Base-by-base conservation (phyloP, 2,888 invertebrate species). In the Cremastinae sp. region DNA sequence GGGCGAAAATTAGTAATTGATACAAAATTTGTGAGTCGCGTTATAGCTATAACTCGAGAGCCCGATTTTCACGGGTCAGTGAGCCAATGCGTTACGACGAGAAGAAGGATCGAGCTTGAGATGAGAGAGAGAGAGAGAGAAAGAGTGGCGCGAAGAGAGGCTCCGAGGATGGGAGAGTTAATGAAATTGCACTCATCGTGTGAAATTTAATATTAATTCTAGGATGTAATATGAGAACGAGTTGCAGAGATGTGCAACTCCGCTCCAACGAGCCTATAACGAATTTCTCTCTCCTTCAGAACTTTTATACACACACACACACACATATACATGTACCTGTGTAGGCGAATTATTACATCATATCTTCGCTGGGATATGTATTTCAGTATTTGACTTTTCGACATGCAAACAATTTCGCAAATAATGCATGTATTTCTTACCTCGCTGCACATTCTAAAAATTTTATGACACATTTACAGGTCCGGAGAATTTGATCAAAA, bases 181-280 rank as follows among this genome's bases (percentile, higher is more conserved):
- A 88, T 88, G 86, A 88, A 87, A 88, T 87, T 86, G 86, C 85
- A 87, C 86, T 86, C 86, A 86, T 86, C 86, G 85, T 85, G 85
- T 86, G 85, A 86, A 88, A 88, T 88, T 87, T 88, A 86, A 88
- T 88, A 88, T 88, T 88, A 87, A 88, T 88, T 84, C 84, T 82
- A n/a, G 84, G 82, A 86, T 86, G 83, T 86, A 86, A 88, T 84
- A 84, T 83, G 85, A 84, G 86, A 84, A 83, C 79, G 78, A 81
- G 80, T 36, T 62, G 61, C 47, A 61, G 41, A 38, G 47, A 54
- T 38, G 59, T 28, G 65, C 20, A 28, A 64, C 51, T 34, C 45
- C 49, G 22, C 49, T 74, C 70, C 54, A 47, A 45, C 70, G 62
- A 70, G 70, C 64, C 53, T 64, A 65, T 34, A 28, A 65, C 49